Evolutionary conservation across 2,888 invertebrate species (phyloP), one percentile per base, ranked within the genome.

Genomic region (Polyommatus icarus): DNA sequence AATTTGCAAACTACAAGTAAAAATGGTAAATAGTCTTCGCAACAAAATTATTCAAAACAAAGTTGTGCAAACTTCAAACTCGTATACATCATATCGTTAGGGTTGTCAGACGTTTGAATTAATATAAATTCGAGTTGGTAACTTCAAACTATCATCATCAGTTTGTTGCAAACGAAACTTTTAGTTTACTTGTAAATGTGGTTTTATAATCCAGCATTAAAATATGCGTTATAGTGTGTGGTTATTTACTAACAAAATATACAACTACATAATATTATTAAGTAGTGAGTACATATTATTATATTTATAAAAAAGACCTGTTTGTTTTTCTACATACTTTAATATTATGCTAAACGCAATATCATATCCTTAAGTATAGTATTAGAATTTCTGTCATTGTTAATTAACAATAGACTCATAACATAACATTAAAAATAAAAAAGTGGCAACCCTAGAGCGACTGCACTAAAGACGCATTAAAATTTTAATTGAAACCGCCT

Each of bases 381-480:
- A 10, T 46, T 10, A 46, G 40, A 46, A 46, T 4, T 10, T 46
- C 40, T 46, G 40, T 46, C 40, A 46, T 46, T 46, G 6, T 46
- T 3, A 10, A 46, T 10, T 8, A 12, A 46, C 10, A 46, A 46
- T 10, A 12, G 1, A 46, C 46, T 8, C 10, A 46, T 46, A 3
- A 46, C 12, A 46, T 46, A 46, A 0, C 6, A 46, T 7, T 46
- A 50, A 50, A 15, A 15, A 46, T 12, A 12, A 46, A 67, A 32
- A 67, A 67, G 67, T 4, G 67, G 2, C 67, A 67, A 29, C 67
- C 76, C 76, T 67, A 61, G 24, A 18, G 67, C 83, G 82, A 86
- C 84, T 83, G 85, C 84, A 85, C 80, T 83, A 83, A 84, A 86
- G 85, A 87, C 84, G 84, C 84, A 87, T 88, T 88, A 86, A 88